Base-by-base conservation (phyloP, 2,888 invertebrate genomes). In the Seira sanloemensis region DNA sequence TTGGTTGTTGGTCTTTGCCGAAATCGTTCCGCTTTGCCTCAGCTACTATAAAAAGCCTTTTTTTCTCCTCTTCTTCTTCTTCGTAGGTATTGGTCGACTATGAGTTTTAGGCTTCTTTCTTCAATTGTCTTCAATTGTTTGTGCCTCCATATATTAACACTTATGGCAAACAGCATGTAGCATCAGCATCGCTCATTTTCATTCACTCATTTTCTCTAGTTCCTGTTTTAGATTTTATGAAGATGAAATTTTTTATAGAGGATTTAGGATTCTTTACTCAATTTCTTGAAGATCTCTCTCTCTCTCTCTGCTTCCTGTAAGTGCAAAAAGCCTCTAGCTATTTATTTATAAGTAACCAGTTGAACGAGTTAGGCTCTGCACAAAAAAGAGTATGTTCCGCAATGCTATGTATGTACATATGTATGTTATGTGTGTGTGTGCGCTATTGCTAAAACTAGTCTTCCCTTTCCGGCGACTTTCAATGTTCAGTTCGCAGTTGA, bases 401-500 rank as follows among this genome's bases (percentile, higher is more conserved):
- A n/a, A n/a, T n/a, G n/a, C n/a, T n/a, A n/a, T n/a, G n/a, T 23
- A 71, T 75, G 67, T 21, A 66, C 18, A 74, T n/a, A n/a, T n/a
- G n/a, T n/a, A n/a, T n/a, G n/a, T n/a, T n/a, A n/a, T n/a, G 74
- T 18, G 74, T 12, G 25, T 46, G n/a, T 23, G 46, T 24, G 77
- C 67, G 68, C 74, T 62, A 27, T 83, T 83, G 46, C 68, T 83
- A 83, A 83, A 84, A 84, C 84, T 84, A 75, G 84, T 84, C 74
- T 79, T 84, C 75, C 84, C 78, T 84, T 84, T 84, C 84, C 84
- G 84, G 84, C 84, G 69, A 78, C 65, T 78, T 78, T 84, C n/a
- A n/a, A n/a, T n/a, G n/a, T n/a, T n/a, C 84, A 84, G 84, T 84
- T 75, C 66, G 62, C 25, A 58, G 50, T 84, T 75, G 84, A 84